These are phyloP conservation scores for Etheostoma perlongum DNA, from an alignment of 2,797 vertebrate species.

Conservation along the genomic window DNA sequence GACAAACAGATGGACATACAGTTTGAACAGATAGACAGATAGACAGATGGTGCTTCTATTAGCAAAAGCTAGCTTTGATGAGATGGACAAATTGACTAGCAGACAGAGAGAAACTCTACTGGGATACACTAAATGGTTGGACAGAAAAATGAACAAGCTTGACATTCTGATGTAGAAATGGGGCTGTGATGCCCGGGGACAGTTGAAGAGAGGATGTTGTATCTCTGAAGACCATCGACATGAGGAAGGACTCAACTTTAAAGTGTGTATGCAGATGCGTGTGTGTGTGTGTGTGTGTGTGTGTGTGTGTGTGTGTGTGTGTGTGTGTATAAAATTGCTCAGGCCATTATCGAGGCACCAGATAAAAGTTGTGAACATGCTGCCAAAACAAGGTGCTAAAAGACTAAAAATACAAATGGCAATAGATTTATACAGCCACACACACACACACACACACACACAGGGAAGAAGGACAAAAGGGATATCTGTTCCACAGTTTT, in stretches of 20 bases:
- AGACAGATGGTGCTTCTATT: slow-evolving; percentile 73
- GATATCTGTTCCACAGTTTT: slow-evolving; percentile 72
- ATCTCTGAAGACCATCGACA: slow-evolving; percentile 74
- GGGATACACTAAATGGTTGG: slow-evolving; percentile 67
- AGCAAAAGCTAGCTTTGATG: slow-evolving; percentile 64
- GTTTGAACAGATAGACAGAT: slow-evolving; percentile 65
- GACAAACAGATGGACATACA: slow-evolving; percentile 73
- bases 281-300: not conserved
- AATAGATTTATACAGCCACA: slow-evolving; percentile 39
- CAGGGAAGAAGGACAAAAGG: slow-evolving; percentile 63
- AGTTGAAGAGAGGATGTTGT: slow-evolving; percentile 63
- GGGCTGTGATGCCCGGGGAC: slow-evolving; percentile 56
- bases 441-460: slow-evolving; percentile 23
- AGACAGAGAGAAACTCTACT: slow-evolving; percentile 67
- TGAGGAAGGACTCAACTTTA: slow-evolving; percentile 67
- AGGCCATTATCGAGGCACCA: slow-evolving; percentile 70
- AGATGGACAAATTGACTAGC: slow-evolving; percentile 62
- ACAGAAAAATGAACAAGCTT: slow-evolving; percentile 60
- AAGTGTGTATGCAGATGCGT: slow-evolving; percentile 55
- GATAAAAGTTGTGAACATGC: slow-evolving; percentile 76
- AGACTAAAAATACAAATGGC: slow-evolving; percentile 69
- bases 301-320: slow-evolving; percentile 15
- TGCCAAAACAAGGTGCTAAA: slow-evolving; percentile 83
- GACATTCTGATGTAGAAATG: slow-evolving; percentile 71
- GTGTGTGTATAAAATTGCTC: slow-evolving; percentile 36